Evolutionary conservation across 2,797 vertebrate species (phyloP).

Genomic region (Rhabdophis nuchalis): DNA sequence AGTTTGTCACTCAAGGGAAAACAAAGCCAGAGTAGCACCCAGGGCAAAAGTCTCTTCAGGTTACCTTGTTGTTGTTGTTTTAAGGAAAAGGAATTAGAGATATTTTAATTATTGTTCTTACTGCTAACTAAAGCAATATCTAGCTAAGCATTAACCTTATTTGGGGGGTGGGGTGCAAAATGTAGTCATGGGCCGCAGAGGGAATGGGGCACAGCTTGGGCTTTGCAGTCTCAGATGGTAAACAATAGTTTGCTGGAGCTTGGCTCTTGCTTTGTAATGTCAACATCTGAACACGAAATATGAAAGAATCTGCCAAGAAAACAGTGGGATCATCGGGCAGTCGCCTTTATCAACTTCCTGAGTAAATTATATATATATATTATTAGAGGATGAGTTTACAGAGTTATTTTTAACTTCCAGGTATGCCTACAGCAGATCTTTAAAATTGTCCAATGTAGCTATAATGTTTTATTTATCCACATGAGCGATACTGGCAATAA

Average conservation of each 20-base stretch:
- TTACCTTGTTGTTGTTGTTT: background rate
- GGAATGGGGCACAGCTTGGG: conserved; percentile 4
- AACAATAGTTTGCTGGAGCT: conserved; percentile 7
- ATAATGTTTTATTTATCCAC: background rate
- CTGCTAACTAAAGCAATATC: background rate
- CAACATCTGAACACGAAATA: conserved; percentile 19
- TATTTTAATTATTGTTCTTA: background rate
- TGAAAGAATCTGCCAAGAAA: conserved; percentile 16
- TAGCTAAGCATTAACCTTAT: background rate
- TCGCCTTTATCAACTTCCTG: background rate
- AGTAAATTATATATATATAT: background rate
- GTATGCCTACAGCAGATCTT: background rate
- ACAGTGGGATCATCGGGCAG: background rate
- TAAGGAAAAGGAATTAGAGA: background rate
- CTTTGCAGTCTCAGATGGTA: conserved; percentile 1
- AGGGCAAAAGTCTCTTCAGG: background rate
- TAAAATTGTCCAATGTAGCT: background rate
- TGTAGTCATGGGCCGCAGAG: background rate
- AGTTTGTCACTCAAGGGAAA: background rate
- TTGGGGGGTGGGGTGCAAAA: background rate
- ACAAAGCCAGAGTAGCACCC: background rate
- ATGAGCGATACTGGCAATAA: background rate
- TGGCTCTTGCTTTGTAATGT: conserved; percentile 8
- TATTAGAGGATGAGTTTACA: background rate
- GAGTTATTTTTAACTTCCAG: background rate